A percentile compares a stretch with the other conserved stretches of the same genome.
Conservation (phyloP, 2,113 vertebrate genomes). For the Larimichthys crocea region DNA sequence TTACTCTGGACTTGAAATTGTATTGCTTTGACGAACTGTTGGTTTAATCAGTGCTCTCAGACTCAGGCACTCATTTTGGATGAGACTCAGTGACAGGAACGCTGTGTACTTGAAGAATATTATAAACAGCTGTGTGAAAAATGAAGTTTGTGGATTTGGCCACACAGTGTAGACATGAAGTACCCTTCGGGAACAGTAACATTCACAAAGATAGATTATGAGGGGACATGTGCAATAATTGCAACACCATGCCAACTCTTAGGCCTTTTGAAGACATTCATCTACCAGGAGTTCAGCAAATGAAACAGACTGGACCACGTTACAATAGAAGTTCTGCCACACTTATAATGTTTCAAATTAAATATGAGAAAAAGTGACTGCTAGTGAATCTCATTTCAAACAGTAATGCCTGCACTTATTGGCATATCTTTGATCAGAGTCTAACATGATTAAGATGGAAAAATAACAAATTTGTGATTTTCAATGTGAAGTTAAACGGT, state of each 20-base stretch:
- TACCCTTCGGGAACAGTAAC: not conserved
- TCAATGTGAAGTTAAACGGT: slow-evolving; percentile 8
- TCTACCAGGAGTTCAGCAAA: not conserved
- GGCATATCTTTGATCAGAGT: not conserved
- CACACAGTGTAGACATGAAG: not conserved
- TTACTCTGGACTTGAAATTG: not conserved
- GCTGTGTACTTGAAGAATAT: not conserved
- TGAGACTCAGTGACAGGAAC: not conserved
- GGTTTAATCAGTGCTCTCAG: not conserved
- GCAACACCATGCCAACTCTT: not conserved
- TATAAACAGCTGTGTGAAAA: not conserved
- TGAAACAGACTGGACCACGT: not conserved
- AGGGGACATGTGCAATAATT: not conserved
- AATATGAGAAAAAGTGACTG: not conserved
- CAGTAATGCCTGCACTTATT: not conserved
- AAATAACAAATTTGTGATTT: not conserved
- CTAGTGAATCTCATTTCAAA: not conserved
- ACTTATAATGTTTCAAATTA: not conserved
- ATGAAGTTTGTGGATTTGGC: not conserved
- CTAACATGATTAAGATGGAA: slow-evolving; percentile 1
- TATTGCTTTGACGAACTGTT: not conserved
- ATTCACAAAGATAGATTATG: not conserved
- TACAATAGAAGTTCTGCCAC: no score
- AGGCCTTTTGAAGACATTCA: not conserved
- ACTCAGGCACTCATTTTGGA: not conserved